A percentile compares a stretch with the other conserved stretches of the same genome.
Evolutionary conservation across 2,797 vertebrate genomes (phyloP).

Genomic region (Oceanodroma leucorhoa): DNA sequence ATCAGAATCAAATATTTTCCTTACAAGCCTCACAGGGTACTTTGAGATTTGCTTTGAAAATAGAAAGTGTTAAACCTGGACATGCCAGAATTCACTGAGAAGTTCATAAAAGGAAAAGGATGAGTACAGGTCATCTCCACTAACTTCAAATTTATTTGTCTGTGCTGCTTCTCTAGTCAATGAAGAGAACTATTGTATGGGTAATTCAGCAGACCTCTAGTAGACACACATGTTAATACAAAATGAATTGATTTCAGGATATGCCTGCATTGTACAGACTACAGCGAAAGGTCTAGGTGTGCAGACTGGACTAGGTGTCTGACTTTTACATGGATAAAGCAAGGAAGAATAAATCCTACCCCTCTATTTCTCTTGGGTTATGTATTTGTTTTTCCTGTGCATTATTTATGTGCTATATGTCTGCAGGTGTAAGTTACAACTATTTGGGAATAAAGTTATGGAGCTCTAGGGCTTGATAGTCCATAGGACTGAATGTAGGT

Average conservation of each 20-base stretch:
- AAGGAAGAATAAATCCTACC: background rate
- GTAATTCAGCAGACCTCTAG: background rate
- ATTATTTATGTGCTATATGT: background rate
- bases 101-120: background rate
- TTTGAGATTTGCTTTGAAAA: background rate
- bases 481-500: background rate
- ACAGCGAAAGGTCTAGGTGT: background rate
- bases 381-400: background rate
- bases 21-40: background rate
- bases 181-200: background rate
- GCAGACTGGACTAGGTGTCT: background rate
- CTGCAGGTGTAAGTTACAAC: background rate
- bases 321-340: background rate
- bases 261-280: fast-evolving
- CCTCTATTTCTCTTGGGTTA: background rate
- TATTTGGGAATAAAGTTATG: background rate
- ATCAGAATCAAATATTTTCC: background rate
- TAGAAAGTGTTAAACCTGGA: background rate
- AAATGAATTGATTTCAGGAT: background rate
- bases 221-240: background rate
- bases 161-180: background rate
- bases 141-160: background rate
- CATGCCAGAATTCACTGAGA: background rate
- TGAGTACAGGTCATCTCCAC: background rate
- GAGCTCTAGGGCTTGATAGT: background rate